Conservation (phyloP, 2,888 invertebrate genomes). For the Sympetrum striolatum region DNA sequence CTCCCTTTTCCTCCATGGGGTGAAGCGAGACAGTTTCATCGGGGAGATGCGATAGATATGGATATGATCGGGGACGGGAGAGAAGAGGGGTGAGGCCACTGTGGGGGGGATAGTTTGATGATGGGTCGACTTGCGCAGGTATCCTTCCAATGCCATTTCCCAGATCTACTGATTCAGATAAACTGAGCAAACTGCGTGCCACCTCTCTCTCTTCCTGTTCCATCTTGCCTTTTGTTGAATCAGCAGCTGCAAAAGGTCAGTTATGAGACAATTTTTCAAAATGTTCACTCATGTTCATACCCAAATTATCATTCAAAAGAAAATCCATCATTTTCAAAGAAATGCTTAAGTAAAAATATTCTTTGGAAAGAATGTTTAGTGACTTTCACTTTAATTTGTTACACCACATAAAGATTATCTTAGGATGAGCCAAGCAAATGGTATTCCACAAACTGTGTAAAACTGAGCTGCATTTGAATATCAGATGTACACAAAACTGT, state of each 20-base stretch:
- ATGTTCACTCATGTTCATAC: no score
- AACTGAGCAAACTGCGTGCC: conserved; percentile 79
- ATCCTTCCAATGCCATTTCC: conserved; percentile 8
- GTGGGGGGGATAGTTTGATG: conserved; percentile 9
- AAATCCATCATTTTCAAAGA: no score
- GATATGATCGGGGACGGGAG: conserved; percentile 72
- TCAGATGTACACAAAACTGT: no score
- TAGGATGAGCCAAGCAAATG: no score
- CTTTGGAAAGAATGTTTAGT: no score
- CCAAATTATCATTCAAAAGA: no score
- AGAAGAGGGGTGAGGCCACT: conserved; percentile 61
- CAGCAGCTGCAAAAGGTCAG: not conserved
- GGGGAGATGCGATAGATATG: conserved; percentile 61
- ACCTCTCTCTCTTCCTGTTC: conserved; percentile 75
- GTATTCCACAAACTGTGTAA: no score
- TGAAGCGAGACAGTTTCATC: conserved; percentile 48
- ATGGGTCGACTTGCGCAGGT: not conserved
- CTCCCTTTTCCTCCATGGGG: conserved; percentile 46
- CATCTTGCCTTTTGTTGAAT: conserved; percentile 31
- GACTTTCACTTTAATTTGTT: no score
- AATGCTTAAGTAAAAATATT: no score
- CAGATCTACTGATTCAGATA: conserved; percentile 65
- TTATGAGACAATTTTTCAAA: no score
- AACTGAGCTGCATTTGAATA: no score
- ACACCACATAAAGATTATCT: no score